Evolutionary conservation across 2,888 invertebrate species (phyloP), one percentile per base, ranked within the genome.

Genomic region (Toxonevra muliebris): DNA sequence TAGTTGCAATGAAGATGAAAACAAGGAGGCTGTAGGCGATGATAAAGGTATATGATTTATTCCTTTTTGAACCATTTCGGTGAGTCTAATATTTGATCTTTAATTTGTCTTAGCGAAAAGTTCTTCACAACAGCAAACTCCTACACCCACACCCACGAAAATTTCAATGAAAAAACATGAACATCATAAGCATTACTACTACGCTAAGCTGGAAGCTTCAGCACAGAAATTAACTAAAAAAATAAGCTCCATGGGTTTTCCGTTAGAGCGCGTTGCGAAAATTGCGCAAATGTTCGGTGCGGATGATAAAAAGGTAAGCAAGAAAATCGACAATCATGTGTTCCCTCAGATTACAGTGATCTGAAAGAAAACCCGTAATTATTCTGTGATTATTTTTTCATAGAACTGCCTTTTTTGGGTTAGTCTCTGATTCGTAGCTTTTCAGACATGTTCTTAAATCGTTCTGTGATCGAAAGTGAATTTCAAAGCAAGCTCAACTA

Each of bases 201-300:
- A 75, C 63, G 73, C 69, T 19, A 73, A 73, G 65, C 72, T 80
- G 61, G 68, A 76, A 50, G 70, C 85, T 12, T 87, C 88, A 62
- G 86, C 89, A 66, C 91, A 92, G 82, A 87, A 87, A 50, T 87
- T 94, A 79, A 93, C 92, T 63, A 88, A 89, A 78, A 90, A 90
- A 73, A 90, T 96, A 68, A 90, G 91, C 78, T 89, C 90, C 70
- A 97, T 97, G 96, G 97, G 97, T 1, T 97, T 97, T 81, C 92
- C 94, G 0, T 82, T 93, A 62, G 89, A 92, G 68, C 89, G 94
- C 82, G 94, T 94, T 17, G 91, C 93, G 7, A 89, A 94, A 76
- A 92, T 93, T n/a, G 92, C 92, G 75, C 89, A 90, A 75, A 87
- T 91, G 61, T 87, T 94, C 73, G 95, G 95, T 68, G 88, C 88